A percentile compares a stretch with the other conserved stretches of the same genome.
Evolutionary conservation across 2,888 invertebrate species (phyloP).

Genomic region (Cyrtodaria siliqua): DNA sequence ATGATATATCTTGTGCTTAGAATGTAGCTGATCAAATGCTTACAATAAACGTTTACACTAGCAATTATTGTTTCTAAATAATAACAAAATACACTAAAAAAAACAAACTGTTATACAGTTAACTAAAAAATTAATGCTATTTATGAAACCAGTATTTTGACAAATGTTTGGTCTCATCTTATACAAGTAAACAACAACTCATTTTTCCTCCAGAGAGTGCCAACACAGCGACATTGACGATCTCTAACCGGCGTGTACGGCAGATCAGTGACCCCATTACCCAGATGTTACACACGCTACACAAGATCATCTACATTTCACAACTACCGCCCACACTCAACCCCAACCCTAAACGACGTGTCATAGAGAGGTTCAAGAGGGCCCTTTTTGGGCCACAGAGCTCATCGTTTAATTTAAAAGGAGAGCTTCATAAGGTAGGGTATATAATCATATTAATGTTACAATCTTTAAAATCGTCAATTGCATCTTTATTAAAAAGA

Average conservation of each 20-base stretch:
- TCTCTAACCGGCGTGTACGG: constrained; percentile 83
- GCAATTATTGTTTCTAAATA: too few species aligned
- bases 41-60: too few species aligned
- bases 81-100: too few species aligned
- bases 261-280: constrained; percentile 85
- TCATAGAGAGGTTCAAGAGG: constrained; percentile 84
- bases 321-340: constrained; percentile 84
- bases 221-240: constrained; percentile 81
- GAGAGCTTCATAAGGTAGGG: constrained; percentile 83
- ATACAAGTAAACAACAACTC: neutral
- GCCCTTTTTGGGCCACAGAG: constrained; percentile 83
- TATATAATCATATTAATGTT: too few species aligned
- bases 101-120: too few species aligned
- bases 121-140: too few species aligned
- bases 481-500: too few species aligned
- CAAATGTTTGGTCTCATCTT: too few species aligned
- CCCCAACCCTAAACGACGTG: constrained; percentile 80
- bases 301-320: constrained; percentile 84
- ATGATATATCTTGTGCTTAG: too few species aligned
- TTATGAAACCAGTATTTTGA: too few species aligned
- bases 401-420: constrained; percentile 82
- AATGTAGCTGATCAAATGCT: too few species aligned
- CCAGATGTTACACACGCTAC: constrained; percentile 84
- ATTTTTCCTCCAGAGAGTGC: constrained; percentile 74
- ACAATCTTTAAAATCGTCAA: too few species aligned